A percentile compares a stretch with the other conserved stretches of the same genome.
phyloP scores from a whole-genome alignment of 2,797 vertebrate genomes.

The Anniella stebbinsi region DNA sequence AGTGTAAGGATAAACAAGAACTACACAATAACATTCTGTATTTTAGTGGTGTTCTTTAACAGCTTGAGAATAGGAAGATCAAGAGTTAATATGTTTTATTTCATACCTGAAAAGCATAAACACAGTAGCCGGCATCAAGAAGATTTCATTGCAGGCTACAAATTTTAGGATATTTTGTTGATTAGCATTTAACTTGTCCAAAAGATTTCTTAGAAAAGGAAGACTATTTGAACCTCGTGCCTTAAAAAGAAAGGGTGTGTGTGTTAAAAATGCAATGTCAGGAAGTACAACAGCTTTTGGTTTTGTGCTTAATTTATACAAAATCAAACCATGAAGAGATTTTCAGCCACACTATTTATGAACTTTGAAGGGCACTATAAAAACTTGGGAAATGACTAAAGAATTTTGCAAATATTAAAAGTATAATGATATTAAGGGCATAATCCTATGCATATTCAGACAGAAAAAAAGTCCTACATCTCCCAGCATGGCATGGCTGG shows the following conservation, averaged over 20 bases:
- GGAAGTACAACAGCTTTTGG: conserved; percentile 38
- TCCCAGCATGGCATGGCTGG: too few species aligned
- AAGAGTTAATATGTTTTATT: conserved; percentile 15
- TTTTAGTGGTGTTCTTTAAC: not conserved
- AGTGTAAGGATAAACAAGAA: not conserved
- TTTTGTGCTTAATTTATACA: conserved; percentile 19
- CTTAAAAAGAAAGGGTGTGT: conserved; percentile 73
- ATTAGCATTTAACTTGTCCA: conserved; percentile 93
- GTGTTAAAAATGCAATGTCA: conserved; percentile 34
- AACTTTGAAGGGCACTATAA: not conserved
- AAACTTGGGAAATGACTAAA: not conserved
- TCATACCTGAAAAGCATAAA: conserved; percentile 96
- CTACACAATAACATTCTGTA: not conserved
- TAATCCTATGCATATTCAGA: too few species aligned
- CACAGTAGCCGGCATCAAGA: conserved; percentile 97
- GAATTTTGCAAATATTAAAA: not conserved
- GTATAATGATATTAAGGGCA: not conserved
- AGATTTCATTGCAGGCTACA: conserved; percentile 98
- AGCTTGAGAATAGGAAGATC: not conserved
- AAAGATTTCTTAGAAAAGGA: conserved; percentile 89
- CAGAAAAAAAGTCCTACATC: too few species aligned
- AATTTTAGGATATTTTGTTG: conserved; percentile 99
- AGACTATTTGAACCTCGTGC: conserved; percentile 90
- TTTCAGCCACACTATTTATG: not conserved
- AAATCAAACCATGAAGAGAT: not conserved